Evolutionary conservation across 2,113 vertebrate genomes (phyloP), one percentile per base, ranked within the genome.

Genomic region (Rhipidura dahli): DNA sequence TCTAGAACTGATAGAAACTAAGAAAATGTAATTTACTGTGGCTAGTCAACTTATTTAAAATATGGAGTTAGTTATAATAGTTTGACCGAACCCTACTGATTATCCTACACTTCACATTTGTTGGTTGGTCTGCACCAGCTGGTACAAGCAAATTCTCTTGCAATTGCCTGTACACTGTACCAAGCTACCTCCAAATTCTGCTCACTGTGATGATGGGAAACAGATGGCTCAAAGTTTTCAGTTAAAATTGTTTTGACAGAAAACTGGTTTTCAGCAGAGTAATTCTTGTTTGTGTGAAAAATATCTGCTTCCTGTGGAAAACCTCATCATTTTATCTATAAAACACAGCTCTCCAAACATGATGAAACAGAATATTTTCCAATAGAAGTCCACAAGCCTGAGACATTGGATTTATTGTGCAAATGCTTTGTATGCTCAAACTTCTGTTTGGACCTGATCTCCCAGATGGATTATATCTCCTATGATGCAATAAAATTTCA

Each of bases 171-270:
- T 68, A 49, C 12, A 31, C 11, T 73, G 40, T 65, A 73, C 39
- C 23, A 90, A 86, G 6, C 13, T 60, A 61, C 17, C 33, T 96
- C 66, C 19, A 88, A 65, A 71, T 59, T 84, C 61, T 85, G 4
- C 30, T 90, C 42, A 53, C 20, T 89, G 50, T 89, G 45, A 76
- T 70, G 76, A 86, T 77, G 54, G 75, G 92, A 96, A 96, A 83
- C 80, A 90, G 80, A 94, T 90, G 83, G 83, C 28, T 95, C 31
- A 44, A 88, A 76, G 45, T 86, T 94, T 92, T 76, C 54, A 33
- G 39, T 66, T 57, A 87, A 87, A 94, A 83, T 45, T 89, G 24
- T 83, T 96, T 89, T 92, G 89, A 92, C 86, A 96, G 83, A 89
- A 95, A 90, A 90, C 45, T 60, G 28, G 2, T 72, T 94, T 96